phyloP scores from a whole-genome alignment of 2,113 vertebrate species.

The human region DNA sequence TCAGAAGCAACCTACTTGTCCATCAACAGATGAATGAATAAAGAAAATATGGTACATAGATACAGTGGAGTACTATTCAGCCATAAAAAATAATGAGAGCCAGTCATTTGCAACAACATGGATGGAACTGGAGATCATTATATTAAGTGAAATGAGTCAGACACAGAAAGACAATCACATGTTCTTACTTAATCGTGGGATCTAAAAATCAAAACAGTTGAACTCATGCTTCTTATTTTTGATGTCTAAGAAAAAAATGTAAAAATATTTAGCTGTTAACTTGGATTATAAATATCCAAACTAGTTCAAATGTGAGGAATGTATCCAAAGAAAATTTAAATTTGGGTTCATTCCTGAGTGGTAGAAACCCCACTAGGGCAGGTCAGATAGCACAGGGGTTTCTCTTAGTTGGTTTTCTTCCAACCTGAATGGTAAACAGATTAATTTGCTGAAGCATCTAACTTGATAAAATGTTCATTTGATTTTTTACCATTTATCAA shows the following conservation, averaged over 20 bases:
- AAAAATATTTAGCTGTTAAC: neutral
- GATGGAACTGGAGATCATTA: no score
- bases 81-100: no score
- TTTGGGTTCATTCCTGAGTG: neutral
- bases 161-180: no score
- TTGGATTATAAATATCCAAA: neutral
- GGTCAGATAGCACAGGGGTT: neutral
- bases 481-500: neutral
- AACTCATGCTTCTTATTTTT: neutral
- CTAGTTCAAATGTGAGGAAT: neutral
- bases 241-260: neutral
- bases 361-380: neutral
- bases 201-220: no score
- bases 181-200: no score
- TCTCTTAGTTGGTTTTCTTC: neutral
- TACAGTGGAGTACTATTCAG: no score
- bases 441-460: neutral
- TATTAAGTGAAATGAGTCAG: no score
- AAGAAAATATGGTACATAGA: no score
- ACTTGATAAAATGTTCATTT: neutral
- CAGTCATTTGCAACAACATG: no score
- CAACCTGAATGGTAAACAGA: neutral
- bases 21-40: no score
- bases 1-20: no score
- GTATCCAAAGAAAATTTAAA: neutral